Conservation (phyloP, 2,797 vertebrate species). For the Scarus forsteni region DNA sequence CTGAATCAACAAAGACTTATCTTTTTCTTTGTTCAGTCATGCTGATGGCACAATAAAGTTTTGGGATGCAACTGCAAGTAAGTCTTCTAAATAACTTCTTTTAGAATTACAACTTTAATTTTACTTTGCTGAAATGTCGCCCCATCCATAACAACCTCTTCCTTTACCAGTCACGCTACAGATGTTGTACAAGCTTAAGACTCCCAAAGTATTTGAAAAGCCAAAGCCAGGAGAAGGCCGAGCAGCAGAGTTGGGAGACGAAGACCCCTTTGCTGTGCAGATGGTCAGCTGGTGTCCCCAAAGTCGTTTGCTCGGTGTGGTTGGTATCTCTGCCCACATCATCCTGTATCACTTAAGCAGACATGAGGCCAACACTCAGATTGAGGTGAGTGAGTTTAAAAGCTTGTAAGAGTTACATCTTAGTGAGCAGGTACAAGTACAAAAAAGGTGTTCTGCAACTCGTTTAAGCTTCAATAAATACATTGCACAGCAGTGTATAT, state of each 20-base stretch:
- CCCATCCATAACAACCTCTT: background rate
- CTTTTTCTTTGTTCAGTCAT: slow-evolving; percentile 85
- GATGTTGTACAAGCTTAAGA: slow-evolving; percentile 98
- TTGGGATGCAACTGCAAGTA: slow-evolving; percentile 99
- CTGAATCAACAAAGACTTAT: background rate
- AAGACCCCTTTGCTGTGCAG: slow-evolving; percentile 96
- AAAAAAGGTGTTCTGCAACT: background rate
- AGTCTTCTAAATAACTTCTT: slow-evolving; percentile 73
- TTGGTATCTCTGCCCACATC: slow-evolving; percentile 94
- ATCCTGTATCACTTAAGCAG: slow-evolving; percentile 96
- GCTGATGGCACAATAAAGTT: slow-evolving; percentile 98
- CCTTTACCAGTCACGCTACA: slow-evolving; percentile 91
- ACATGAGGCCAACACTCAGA: slow-evolving; percentile 92
- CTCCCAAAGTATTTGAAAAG: slow-evolving; percentile 97
- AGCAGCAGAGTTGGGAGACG: slow-evolving; percentile 90
- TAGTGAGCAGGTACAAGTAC: background rate
- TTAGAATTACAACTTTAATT: background rate
- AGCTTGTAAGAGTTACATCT: background rate
- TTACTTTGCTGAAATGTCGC: background rate
- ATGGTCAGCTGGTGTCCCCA: slow-evolving; percentile 98
- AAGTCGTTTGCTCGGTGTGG: slow-evolving; percentile 95
- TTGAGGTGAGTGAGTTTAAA: slow-evolving; percentile 88
- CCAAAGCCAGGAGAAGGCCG: slow-evolving; percentile 89
- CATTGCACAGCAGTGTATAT: background rate
- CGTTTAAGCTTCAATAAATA: background rate